Evolutionary conservation across 2,888 invertebrate species (phyloP), one percentile per base, ranked within the genome.

Genomic region (Chrysopilus asiliformis): DNA sequence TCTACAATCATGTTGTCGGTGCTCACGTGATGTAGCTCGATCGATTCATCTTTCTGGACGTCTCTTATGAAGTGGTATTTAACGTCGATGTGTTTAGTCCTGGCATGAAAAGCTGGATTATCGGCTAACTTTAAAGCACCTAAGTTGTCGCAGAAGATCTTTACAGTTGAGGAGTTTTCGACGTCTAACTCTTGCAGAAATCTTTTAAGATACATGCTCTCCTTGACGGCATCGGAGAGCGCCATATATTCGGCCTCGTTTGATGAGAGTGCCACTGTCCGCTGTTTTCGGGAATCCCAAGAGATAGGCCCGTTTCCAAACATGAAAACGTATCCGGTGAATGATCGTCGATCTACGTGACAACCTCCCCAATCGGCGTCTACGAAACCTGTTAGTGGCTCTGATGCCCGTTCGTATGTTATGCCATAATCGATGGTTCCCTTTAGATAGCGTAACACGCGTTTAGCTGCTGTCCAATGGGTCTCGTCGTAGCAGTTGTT

Each of bases 391-490:
- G 7, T 18, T 19, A 32, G 12, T 19, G 4, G 4, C 12, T 18
- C 10, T 10, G 8, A 10, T 9, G 30, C 8, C 9, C 25, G 8
- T 38, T 38, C 15, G n/a, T 16, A 40, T 4, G 16, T 12, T 4
- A 34, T 25, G 7, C 32, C 34, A 17, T 39, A 33, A n/a, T 38
- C 24, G 1, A 34, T 6, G 10, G 43, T 47, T 4, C 40, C 41
- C 17, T 38, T 43, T 12, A 46, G 29, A 13, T 45, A 45, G n/a
- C 43, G 19, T 14, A 45, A 25, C 6, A 45, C 39, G 12, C 41
- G 31, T 29, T 45, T 44, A 4, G 40, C 30, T 3, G 44, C 43
- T 12, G 20, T 29, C 43, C 45, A 47, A 18, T 45, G 44, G 14
- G 41, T 37, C 32, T 40, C 40, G n/a, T 43, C 43, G 12, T 43